These are phyloP conservation scores for Andricus quercusramuli DNA, from an alignment of 2,888 invertebrate species.

Conservation along the genomic window DNA sequence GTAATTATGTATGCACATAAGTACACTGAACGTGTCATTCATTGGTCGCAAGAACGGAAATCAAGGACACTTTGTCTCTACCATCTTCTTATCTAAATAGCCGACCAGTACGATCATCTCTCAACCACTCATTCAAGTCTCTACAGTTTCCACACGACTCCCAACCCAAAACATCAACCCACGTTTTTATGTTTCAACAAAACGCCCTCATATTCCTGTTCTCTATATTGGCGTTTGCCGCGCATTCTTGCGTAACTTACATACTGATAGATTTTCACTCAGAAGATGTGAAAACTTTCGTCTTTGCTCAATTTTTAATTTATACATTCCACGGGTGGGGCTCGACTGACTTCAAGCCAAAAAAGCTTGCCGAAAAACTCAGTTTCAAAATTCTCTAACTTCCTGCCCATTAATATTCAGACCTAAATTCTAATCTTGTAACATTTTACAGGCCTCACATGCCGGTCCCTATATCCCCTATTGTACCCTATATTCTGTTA, in stretches of 20 bases:
- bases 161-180: slow-evolving; percentile 26
- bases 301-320: background rate
- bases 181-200: slow-evolving; percentile 16
- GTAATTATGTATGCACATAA: background rate
- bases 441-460: too few relatives aligned
- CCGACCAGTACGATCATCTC: slow-evolving; percentile 5
- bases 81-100: slow-evolving; percentile 20
- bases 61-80: slow-evolving; percentile 17
- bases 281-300: slow-evolving; percentile 1
- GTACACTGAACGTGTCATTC: background rate
- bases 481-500: too few relatives aligned
- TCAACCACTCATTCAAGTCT: slow-evolving; percentile 34
- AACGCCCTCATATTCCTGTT: slow-evolving; percentile 34
- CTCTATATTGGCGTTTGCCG: slow-evolving; percentile 1
- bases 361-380: too few relatives aligned
- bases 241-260: slow-evolving; percentile 27
- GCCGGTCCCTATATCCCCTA: too few relatives aligned
- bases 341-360: too few relatives aligned
- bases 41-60: slow-evolving; percentile 1
- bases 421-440: too few relatives aligned
- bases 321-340: background rate
- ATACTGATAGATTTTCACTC: slow-evolving; percentile 4
- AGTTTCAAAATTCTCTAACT: too few relatives aligned
- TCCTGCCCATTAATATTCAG: too few relatives aligned
- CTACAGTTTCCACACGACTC: slow-evolving; percentile 17